Conservation (phyloP, 2,797 vertebrate species). For the Trichosurus vulpecula region DNA sequence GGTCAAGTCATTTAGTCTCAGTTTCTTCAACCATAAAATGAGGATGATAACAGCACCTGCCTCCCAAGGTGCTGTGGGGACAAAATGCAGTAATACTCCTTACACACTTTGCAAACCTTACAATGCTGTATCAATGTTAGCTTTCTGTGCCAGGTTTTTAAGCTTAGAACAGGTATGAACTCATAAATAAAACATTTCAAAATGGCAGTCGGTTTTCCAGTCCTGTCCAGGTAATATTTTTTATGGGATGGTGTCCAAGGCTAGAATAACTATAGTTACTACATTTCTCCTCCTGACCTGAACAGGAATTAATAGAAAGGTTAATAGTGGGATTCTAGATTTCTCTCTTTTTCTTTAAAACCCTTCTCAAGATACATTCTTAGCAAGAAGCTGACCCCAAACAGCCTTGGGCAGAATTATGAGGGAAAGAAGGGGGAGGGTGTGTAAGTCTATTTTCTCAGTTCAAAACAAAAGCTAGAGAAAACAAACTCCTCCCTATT, state of each 20-base stretch:
- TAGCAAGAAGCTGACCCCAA: not conserved
- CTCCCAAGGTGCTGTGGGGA: not conserved
- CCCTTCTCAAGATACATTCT: not conserved
- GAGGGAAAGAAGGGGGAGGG: not conserved
- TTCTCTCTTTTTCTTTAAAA: not conserved
- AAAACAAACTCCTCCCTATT: not conserved
- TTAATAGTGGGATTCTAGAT: not conserved
- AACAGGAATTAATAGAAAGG: not conserved
- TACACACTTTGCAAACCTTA: not conserved
- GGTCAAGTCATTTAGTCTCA: not conserved
- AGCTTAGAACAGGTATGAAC: not conserved
- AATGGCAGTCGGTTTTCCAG: constrained; percentile 6
- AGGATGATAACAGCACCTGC: not conserved
- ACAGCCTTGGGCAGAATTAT: not conserved
- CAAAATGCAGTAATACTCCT: not conserved
- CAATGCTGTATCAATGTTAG: not conserved
- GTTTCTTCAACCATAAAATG: not conserved
- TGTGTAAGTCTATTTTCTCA: not conserved
- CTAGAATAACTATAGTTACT: not conserved
- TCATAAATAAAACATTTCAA: not conserved
- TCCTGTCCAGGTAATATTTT: not conserved
- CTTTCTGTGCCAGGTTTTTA: not conserved
- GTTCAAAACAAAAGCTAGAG: not conserved
- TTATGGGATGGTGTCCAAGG: not conserved
- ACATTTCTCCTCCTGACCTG: not conserved